Base-by-base conservation (phyloP, 2,797 vertebrate species). In the Peromyscus melanophrys region DNA sequence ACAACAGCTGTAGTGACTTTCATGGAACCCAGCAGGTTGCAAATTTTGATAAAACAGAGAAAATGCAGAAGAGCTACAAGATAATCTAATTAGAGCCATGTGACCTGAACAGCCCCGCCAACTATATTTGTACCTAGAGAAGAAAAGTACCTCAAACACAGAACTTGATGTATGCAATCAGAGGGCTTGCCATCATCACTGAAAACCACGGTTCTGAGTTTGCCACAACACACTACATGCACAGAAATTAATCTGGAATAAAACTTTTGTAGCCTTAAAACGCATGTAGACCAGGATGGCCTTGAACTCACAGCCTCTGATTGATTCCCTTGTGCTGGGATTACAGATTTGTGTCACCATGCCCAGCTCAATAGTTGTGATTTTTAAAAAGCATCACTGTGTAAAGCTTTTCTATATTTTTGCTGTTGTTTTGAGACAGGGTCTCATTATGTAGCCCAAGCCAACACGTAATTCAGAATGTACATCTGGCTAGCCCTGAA, bases 21-120 rank as follows among this genome's bases (percentile, higher is more conserved):
- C 14, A 13, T 0, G 6, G n/a, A 23, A 69, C 29, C n/a, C n/a
- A 61, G 19, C 0, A n/a, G 55, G 19, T 4, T 57, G 4, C 14
- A 67, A 27, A 59, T 9, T 59, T 71, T 61, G 9, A 63, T 14
- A 83, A 61, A 14, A 1, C 40, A 13, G 71, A 34, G 63, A 43
- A 46, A 12, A 43, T 37, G 49, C 17, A 46, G 8, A 90, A 29
- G 25, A 67, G 43, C 13, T 25, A 17, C 9, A 80, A 37, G 49
- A 31, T 52, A 93, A 34, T 29, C 49, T 65, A 67, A 21, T 34
- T 43, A 63, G 29, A 21, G 21, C 19, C 0, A 0, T 5, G 14
- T 10, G 27, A 49, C 13, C 23, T 6, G 21, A 69, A 29, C 27
- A 69, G 63, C n/a, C 63, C 25, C 12, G 6, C 17, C 59, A 61